Percentiles rank a stretch among this genome's conserved stretches.
These are phyloP conservation scores for Columba janthina DNA, from an alignment of 2,113 vertebrate species.

Conservation along the genomic window DNA sequence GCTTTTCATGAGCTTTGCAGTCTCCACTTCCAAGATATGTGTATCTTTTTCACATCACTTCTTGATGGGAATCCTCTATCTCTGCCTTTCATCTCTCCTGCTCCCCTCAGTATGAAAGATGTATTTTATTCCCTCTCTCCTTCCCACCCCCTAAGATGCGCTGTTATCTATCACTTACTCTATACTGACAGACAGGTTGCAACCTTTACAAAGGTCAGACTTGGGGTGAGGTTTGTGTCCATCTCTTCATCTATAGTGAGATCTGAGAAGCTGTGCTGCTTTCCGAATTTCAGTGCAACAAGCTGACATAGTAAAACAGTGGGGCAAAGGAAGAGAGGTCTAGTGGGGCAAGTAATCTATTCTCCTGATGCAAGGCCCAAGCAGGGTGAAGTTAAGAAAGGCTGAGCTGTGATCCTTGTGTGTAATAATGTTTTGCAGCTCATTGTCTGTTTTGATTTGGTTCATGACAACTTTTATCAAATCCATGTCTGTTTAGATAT, in stretches of 20 bases:
- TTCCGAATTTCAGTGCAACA: not conserved
- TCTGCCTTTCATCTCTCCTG: conserved; percentile 38
- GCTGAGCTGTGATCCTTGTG: not conserved
- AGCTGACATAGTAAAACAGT: not conserved
- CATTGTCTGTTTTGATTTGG: conserved; percentile 14
- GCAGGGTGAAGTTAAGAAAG: not conserved
- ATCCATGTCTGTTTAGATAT: conserved; percentile 59
- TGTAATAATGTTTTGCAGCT: not conserved
- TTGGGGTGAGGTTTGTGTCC: not conserved
- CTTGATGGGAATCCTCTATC: not conserved
- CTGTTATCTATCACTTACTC: conserved; percentile 30
- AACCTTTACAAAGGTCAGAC: conserved; percentile 30
- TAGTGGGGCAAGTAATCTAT: not conserved
- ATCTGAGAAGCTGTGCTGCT: not conserved
- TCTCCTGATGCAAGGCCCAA: not conserved
- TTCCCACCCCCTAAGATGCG: not conserved
- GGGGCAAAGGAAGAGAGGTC: not conserved
- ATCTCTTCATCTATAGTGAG: not conserved
- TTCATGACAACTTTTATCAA: conserved; percentile 54
- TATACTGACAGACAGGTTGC: not conserved
- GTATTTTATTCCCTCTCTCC: not conserved
- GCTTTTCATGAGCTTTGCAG: not conserved
- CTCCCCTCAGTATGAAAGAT: not conserved
- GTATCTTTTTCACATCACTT: conserved; percentile 9
- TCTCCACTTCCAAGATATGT: not conserved